Conservation (phyloP, 2,797 vertebrate genomes). For the Chloroceryle inda region DNA sequence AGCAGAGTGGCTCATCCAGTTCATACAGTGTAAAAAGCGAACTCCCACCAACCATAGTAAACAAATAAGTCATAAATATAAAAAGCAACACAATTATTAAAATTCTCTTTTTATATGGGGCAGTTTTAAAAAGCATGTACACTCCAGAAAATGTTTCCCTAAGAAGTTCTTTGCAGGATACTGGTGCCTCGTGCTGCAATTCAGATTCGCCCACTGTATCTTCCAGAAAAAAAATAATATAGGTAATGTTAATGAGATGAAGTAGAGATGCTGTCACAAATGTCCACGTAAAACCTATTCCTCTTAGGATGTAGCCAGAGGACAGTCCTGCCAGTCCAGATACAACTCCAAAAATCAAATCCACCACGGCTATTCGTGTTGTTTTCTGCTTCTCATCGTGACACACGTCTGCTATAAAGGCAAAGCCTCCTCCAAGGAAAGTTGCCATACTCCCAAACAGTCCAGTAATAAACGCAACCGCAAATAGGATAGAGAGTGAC, state of each 20-base stretch:
- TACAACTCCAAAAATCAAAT: conserved; percentile 91
- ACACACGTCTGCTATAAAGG: conserved; percentile 91
- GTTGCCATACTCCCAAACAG: conserved; percentile 90
- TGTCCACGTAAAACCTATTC: conserved; percentile 90
- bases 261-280: conserved; percentile 83
- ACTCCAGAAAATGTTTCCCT: conserved; percentile 83
- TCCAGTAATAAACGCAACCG: conserved; percentile 82
- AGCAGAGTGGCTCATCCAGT: conserved; percentile 92
- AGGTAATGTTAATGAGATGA: conserved; percentile 84
- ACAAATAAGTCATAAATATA: conserved; percentile 83
- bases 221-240: conserved; percentile 87
- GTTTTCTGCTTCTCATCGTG: conserved; percentile 87
- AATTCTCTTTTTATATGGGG: conserved; percentile 73
- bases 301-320: conserved; percentile 91
- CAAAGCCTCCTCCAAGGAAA: conserved; percentile 91
- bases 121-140: conserved; percentile 84
- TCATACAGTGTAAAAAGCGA: conserved; percentile 89
- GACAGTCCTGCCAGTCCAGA: conserved; percentile 88
- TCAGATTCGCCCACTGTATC: conserved; percentile 79
- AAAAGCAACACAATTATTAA: conserved; percentile 85
- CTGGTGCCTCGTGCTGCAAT: conserved; percentile 42
- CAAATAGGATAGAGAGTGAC: conserved; percentile 87
- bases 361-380: conserved; percentile 90
- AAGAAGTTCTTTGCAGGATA: conserved; percentile 69
- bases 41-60: conserved; percentile 81